Evolutionary conservation across 2,888 invertebrate genomes (phyloP).

Genomic region (Patella depressa): DNA sequence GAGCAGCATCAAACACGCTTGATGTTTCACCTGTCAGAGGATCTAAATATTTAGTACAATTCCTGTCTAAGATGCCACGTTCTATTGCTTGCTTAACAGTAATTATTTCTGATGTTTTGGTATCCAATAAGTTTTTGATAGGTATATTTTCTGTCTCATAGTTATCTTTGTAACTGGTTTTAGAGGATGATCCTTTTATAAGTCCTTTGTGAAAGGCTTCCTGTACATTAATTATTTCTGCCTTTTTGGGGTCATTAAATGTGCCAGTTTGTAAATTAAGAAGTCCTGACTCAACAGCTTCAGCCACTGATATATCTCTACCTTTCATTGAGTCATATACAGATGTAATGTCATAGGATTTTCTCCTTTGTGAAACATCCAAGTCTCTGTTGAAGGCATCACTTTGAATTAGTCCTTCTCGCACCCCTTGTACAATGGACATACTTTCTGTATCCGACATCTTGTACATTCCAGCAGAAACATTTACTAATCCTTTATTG

Average conservation of each 20-base stretch:
- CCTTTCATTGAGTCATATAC: slow-evolving; percentile 38
- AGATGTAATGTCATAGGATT: slow-evolving; percentile 34
- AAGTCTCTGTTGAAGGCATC: slow-evolving; percentile 18
- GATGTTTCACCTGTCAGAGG: slow-evolving; percentile 8
- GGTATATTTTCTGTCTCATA: slow-evolving; percentile 26
- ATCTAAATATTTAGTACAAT: slow-evolving; percentile 16
- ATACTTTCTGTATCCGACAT: slow-evolving; percentile 34
- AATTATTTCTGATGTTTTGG: slow-evolving; percentile 44
- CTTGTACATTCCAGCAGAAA: slow-evolving; percentile 77
- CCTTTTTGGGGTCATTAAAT: slow-evolving; percentile 69
- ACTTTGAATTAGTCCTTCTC: slow-evolving; percentile 32
- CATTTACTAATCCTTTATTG: slow-evolving; percentile 88
- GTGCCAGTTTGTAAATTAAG: slow-evolving; percentile 71
- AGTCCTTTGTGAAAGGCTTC: slow-evolving; percentile 85
- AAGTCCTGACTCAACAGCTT: slow-evolving; percentile 70
- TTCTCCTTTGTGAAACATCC: slow-evolving; percentile 23
- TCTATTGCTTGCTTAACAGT: slow-evolving; percentile 40
- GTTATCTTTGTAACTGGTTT: slow-evolving; percentile 5
- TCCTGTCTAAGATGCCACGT: slow-evolving; percentile 17
- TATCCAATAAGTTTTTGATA: slow-evolving; percentile 42
- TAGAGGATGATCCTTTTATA: slow-evolving; percentile 74
- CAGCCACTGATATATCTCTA: slow-evolving; percentile 43
- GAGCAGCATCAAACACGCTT: slow-evolving; percentile 36
- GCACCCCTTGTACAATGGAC: slow-evolving; percentile 31
- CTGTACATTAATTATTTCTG: slow-evolving; percentile 77